A percentile compares a stretch with the other conserved stretches of the same genome.
Conservation (phyloP, 2,797 vertebrate genomes). For the Myripristis jacobus region DNA sequence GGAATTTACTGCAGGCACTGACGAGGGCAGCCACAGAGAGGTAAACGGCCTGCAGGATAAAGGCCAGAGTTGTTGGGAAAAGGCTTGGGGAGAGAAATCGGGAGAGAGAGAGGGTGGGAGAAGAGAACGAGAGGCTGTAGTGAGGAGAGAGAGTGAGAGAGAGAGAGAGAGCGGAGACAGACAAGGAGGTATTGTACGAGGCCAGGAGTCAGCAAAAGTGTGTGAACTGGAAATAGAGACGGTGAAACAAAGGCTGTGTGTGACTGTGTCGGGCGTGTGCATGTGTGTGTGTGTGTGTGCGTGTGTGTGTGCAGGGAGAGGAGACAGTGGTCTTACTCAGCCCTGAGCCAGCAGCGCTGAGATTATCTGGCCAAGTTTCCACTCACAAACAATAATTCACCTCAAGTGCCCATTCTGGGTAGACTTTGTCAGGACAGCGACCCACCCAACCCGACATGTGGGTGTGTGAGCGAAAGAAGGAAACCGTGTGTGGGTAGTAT, state of each 20-base stretch:
- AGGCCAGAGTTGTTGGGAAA: constrained; percentile 78
- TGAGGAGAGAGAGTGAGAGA: constrained; percentile 49
- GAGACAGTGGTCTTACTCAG: constrained; percentile 83
- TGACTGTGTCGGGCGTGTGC: constrained; percentile 26
- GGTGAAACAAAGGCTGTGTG: constrained; percentile 64
- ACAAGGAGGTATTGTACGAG: constrained; percentile 65
- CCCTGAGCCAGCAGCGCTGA: constrained; percentile 77
- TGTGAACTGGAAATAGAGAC: constrained; percentile 66
- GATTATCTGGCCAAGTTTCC: constrained; percentile 85
- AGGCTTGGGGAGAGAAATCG: constrained; percentile 34
- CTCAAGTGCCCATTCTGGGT: constrained; percentile 79
- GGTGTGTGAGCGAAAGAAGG: constrained; percentile 46
- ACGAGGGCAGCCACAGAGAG: constrained; percentile 68
- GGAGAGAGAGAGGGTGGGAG: background rate
- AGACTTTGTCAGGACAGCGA: constrained; percentile 63
- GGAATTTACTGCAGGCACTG: constrained; percentile 85
- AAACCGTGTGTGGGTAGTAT: constrained; percentile 54
- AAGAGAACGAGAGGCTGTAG: constrained; percentile 33
- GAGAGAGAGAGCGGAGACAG: constrained; percentile 23
- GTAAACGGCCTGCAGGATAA: constrained; percentile 76
- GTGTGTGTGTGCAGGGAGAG: constrained; percentile 37
- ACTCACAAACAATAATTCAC: constrained; percentile 86
- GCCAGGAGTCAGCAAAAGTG: constrained; percentile 69
- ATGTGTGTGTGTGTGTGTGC: constrained; percentile 12
- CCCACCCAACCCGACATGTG: constrained; percentile 67